Percentiles rank a stretch among this genome's conserved stretches.
phyloP scores from a whole-genome alignment of 2,113 vertebrate genomes.

The Callospermophilus lateralis region DNA sequence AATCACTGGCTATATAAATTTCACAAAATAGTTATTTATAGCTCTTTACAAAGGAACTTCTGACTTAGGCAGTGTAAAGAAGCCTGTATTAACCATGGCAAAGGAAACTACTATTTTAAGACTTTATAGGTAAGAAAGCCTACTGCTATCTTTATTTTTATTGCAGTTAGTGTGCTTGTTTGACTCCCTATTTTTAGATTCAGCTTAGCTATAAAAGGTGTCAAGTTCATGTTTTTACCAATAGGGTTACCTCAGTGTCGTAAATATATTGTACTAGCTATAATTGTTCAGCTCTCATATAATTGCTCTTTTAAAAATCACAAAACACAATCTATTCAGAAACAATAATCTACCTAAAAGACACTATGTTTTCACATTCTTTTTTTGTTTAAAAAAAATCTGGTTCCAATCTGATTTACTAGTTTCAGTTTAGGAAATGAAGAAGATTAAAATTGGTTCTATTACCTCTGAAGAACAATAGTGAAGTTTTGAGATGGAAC shows the following conservation, averaged over 20 bases:
- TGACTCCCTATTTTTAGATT: not conserved
- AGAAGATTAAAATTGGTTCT: not conserved
- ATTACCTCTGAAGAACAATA: not conserved
- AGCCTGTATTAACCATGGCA: not conserved
- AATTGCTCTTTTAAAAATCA: not conserved
- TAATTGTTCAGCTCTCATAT: not conserved
- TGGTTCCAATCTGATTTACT: not conserved
- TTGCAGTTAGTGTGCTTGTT: not conserved
- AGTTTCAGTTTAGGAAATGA: not conserved
- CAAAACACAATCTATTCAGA: not conserved
- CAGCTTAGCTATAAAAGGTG: not conserved
- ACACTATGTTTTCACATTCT: not conserved
- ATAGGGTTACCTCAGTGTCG: not conserved
- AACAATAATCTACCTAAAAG: not conserved
- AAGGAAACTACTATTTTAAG: conserved; percentile 42
- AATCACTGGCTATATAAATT: not conserved
- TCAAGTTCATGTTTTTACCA: not conserved
- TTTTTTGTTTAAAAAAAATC: not conserved
- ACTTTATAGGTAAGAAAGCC: not conserved
- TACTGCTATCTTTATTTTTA: not conserved
- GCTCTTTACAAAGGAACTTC: not conserved
- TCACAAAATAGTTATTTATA: not conserved
- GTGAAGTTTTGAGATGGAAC: not conserved
- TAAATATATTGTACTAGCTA: not conserved
- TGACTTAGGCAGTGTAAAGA: not conserved